Percentiles rank a stretch among this genome's conserved stretches.
phyloP scores from a whole-genome alignment of 2,113 vertebrate genomes.

The Myiopsitta monachus region DNA sequence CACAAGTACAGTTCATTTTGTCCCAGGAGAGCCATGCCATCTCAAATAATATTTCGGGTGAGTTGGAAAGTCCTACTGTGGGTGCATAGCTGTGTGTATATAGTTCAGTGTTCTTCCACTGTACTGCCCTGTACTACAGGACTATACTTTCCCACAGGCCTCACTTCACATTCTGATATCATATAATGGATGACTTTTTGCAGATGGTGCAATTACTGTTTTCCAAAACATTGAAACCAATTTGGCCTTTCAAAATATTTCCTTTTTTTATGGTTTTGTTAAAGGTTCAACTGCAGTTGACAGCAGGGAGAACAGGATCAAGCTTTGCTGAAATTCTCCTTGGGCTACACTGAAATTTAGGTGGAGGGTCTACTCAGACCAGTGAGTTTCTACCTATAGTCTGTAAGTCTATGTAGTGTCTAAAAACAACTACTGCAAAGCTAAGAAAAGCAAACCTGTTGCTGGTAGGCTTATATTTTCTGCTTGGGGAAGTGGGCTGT shows the following conservation, averaged over 20 bases:
- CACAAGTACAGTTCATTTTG: not conserved
- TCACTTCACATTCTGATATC: not conserved
- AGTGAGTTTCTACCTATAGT: not conserved
- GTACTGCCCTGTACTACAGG: not conserved
- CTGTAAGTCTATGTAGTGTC: not conserved
- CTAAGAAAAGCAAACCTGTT: not conserved
- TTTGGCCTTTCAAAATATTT: not conserved
- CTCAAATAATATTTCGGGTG: not conserved
- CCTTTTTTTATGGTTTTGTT: not conserved
- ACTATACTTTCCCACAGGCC: not conserved
- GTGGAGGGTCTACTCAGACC: not conserved
- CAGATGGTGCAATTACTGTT: not conserved
- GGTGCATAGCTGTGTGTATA: not conserved
- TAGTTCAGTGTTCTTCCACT: not conserved
- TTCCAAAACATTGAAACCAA: not conserved
- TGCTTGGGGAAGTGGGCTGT: not conserved
- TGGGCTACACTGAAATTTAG: not conserved
- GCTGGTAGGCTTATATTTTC: fast-evolving
- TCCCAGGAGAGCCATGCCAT: not conserved
- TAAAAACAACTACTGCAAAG: not conserved
- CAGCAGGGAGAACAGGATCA: not conserved
- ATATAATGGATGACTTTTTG: not conserved
- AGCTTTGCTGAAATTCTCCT: not conserved
- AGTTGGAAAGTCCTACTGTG: not conserved
- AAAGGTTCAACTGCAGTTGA: not conserved